phyloP scores from a whole-genome alignment of 1,140 invertebrate species.

The Halictus rubicundus region DNA sequence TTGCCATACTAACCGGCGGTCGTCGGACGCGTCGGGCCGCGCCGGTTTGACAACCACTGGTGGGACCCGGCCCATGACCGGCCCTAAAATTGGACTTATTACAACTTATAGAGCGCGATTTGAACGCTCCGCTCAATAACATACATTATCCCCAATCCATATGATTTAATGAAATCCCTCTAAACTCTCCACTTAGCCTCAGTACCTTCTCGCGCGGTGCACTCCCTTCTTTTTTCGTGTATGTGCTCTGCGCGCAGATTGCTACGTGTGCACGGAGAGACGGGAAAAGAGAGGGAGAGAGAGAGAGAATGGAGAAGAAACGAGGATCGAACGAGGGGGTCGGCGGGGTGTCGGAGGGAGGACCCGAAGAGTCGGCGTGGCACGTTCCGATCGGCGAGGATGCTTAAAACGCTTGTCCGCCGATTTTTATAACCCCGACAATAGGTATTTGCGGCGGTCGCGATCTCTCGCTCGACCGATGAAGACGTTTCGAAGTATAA shows the following conservation, averaged over 20 bases:
- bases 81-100: slow-evolving; percentile 81
- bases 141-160: slow-evolving; percentile 81
- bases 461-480: slow-evolving; percentile 44
- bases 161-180: slow-evolving; percentile 82
- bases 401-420: slow-evolving; percentile 49
- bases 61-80: slow-evolving; percentile 75
- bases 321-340: not conserved
- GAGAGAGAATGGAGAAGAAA: not conserved
- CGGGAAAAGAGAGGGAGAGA: not conserved
- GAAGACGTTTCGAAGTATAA: slow-evolving; percentile 50
- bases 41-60: slow-evolving; percentile 74
- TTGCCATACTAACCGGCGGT: no score
- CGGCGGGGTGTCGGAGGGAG: not conserved
- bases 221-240: slow-evolving; percentile 44
- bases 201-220: slow-evolving; percentile 73
- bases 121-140: slow-evolving; percentile 80
- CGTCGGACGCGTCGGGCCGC: not conserved
- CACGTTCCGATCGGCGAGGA: slow-evolving; percentile 48
- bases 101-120: slow-evolving; percentile 81
- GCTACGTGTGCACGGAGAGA: slow-evolving; percentile 40
- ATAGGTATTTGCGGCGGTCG: slow-evolving; percentile 43
- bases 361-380: slow-evolving; percentile 18
- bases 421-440: slow-evolving; percentile 52
- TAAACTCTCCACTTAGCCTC: slow-evolving; percentile 81
- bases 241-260: slow-evolving; percentile 39